A percentile compares a stretch with the other conserved stretches of the same genome.
These are phyloP conservation scores for Lepisosteus osseus DNA, from an alignment of 2,113 vertebrate genomes.

Conservation along the genomic window DNA sequence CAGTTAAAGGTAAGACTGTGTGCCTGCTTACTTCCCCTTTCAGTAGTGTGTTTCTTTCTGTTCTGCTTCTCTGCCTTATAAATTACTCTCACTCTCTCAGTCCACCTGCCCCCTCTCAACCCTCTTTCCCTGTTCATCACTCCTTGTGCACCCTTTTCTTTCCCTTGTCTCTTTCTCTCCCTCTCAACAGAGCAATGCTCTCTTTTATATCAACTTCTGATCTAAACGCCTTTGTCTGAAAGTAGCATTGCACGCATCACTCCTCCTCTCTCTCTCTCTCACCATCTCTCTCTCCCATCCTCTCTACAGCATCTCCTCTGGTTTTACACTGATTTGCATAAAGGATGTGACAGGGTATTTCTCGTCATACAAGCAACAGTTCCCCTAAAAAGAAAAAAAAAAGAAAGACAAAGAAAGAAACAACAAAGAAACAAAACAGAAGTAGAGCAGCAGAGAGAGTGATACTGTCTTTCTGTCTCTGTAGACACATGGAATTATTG, in stretches of 20 bases:
- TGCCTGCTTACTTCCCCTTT: slow-evolving; percentile 48
- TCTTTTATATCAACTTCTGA: slow-evolving; percentile 36
- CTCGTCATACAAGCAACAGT: slow-evolving; percentile 26
- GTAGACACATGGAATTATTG: not conserved
- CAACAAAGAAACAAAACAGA: slow-evolving; percentile 10
- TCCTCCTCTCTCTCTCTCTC: slow-evolving; percentile 32
- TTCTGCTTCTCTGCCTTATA: slow-evolving; percentile 29
- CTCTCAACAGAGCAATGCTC: too few relatives aligned
- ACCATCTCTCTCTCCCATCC: slow-evolving; percentile 17
- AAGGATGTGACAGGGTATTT: slow-evolving; percentile 23
- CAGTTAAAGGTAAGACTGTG: slow-evolving; percentile 45
- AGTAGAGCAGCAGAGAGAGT: slow-evolving; percentile 7
- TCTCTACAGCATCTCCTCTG: slow-evolving; percentile 28
- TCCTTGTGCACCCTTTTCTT: slow-evolving; percentile 15
- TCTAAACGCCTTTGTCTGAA: slow-evolving; percentile 55
- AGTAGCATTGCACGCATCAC: slow-evolving; percentile 22
- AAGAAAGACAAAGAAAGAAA: slow-evolving; percentile 31
- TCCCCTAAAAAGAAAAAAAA: slow-evolving; percentile 26
- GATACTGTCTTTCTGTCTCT: slow-evolving; percentile 4
- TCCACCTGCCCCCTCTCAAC: slow-evolving; percentile 3
- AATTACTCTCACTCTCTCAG: not conserved
- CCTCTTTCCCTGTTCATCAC: slow-evolving; percentile 24
- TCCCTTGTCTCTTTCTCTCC: not conserved
- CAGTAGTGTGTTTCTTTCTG: slow-evolving; percentile 15
- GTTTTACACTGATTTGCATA: slow-evolving; percentile 40